Percentiles rank a stretch among this genome's conserved stretches.
These are phyloP conservation scores for Caenorhabditis drosophilae DNA, from an alignment of 2,888 invertebrate species.

Conservation along the genomic window DNA sequence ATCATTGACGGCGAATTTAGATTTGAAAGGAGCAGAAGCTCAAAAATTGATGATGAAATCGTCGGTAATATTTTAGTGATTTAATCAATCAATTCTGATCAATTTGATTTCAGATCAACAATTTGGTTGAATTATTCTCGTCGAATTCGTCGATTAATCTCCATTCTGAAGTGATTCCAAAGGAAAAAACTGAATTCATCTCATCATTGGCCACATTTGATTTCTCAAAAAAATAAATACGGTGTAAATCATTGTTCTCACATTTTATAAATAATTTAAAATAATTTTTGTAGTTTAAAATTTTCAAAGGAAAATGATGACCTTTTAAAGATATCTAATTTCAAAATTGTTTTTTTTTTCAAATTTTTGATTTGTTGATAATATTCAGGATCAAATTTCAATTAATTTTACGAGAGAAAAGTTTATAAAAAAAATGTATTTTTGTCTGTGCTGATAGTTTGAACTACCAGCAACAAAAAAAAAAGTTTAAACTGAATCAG, in stretches of 20 bases:
- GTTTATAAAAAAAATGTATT: too few species aligned
- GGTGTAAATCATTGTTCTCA: conserved; percentile 4
- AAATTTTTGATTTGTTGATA: too few species aligned
- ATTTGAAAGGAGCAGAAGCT: conserved; percentile 20
- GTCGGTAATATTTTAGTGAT: conserved; percentile 2
- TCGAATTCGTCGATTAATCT: conserved; percentile 2
- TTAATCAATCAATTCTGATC: not conserved
- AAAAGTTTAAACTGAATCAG: too few species aligned
- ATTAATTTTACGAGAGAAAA: too few species aligned
- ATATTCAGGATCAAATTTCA: too few species aligned
- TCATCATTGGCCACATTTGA: conserved; percentile 23
- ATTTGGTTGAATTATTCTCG: conserved; percentile 22
- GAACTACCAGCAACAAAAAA: too few species aligned
- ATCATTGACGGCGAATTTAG: conserved; percentile 29
- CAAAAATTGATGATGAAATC: conserved; percentile 16
- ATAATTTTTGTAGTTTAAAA: too few species aligned
- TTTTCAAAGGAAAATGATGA: too few species aligned
- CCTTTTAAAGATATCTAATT: too few species aligned
- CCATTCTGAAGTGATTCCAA: conserved; percentile 13
- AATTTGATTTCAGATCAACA: conserved; percentile 21
- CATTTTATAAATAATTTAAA: too few species aligned
- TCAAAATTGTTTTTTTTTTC: too few species aligned
- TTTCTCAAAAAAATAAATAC: conserved; percentile 21
- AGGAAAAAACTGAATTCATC: conserved; percentile 12
- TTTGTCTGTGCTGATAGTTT: too few species aligned